Evolutionary conservation across 1,140 invertebrate species (phyloP).

Genomic region (Sinella curviseta): DNA sequence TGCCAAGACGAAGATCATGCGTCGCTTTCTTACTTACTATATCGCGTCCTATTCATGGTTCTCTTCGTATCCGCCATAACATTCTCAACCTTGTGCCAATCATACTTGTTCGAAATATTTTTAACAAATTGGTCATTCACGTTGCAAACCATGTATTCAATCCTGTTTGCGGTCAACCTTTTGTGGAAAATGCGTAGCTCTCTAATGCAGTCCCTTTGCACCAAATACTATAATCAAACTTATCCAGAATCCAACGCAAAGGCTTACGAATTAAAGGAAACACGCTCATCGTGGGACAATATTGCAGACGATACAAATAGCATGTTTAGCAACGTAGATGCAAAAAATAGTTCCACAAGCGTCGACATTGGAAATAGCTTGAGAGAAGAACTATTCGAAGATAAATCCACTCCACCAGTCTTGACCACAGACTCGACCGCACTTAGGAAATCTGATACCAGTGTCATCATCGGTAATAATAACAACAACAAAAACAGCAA

Average conservation of each 20-base stretch:
- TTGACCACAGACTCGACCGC: neutral
- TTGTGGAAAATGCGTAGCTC: neutral
- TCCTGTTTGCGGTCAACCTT: neutral
- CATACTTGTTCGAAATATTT: slow-evolving; percentile 3
- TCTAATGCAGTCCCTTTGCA: neutral
- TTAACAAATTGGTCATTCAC: slow-evolving; percentile 22
- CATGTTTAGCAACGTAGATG: neutral
- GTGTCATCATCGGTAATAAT: neutral
- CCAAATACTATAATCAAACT: neutral
- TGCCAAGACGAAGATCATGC: neutral
- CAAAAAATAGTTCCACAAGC: neutral
- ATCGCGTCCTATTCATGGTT: neutral
- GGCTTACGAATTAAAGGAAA: neutral
- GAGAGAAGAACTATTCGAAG: neutral
- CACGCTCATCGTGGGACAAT: neutral
- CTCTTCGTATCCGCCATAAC: neutral
- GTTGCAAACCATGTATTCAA: neutral
- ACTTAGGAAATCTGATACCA: neutral
- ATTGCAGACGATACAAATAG: neutral
- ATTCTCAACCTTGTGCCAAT: slow-evolving; percentile 11
- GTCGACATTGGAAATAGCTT: neutral
- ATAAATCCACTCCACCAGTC: no score
- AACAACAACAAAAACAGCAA: neutral
- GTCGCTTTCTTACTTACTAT: neutral
- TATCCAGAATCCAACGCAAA: neutral